Base-by-base conservation (phyloP, 2,797 vertebrate genomes). In the Lacerta viridis region DNA sequence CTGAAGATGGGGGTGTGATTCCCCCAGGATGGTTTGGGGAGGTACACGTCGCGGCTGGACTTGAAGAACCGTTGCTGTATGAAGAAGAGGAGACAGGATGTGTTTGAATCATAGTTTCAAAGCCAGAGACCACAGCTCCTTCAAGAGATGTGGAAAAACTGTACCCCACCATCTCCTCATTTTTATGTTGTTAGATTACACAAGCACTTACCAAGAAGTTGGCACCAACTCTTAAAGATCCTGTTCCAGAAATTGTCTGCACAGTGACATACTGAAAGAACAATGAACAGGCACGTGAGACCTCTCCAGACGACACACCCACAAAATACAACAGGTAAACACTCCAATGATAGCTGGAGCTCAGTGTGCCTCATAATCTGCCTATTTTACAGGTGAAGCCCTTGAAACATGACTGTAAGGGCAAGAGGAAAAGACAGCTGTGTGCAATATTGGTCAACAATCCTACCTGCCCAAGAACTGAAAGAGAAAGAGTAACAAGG, bases 1-100 rank as follows among this genome's bases (percentile, higher is more conserved):
- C 98, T 98, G 96, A 99, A 99, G 96, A 99, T 99, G 82, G 99
- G 99, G 0, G 99, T 99, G 97, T 99, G 99, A 94, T 99, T 99
- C 78, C 99, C 99, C 99, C 99, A 99, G 89, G 98, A 98, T 0
- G 99, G 99, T 94, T 99, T 99, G 88, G 99, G 99, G 80, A 99
- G 97, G 91, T 98, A 99, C 55, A 99, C 98, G 4, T 99, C 98
- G 75, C 88, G 96, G 80, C 98, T 97, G 27, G 95, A 96, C 89
- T 97, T 97, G 93, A 99, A 98, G 96, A 99, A 99, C 25, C 99
- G 98, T 96, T 98, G 97, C 99, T 99, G 95, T 82, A 36, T 43
- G 68, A 79, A 82, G 84, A 86, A 82, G 33, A 43, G 36, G 72
- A 87, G 69, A 64, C 20, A 83, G 5, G 90, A 41, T 33, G 15